Evolutionary conservation across 2,797 vertebrate species (phyloP), one percentile per base, ranked within the genome.

Genomic region (Coluber constrictor): DNA sequence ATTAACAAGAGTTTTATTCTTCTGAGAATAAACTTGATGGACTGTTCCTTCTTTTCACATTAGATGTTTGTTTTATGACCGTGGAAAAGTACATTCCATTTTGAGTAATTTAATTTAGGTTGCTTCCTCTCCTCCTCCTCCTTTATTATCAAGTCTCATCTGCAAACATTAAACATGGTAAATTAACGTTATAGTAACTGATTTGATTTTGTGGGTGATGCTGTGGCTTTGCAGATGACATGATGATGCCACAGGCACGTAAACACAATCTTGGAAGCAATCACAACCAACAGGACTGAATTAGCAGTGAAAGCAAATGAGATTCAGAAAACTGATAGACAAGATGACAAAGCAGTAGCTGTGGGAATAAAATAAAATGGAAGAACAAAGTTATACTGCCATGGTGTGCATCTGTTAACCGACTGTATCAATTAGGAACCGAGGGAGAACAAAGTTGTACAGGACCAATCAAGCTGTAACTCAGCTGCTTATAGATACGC

Each of bases 1-100:
- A 94, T 83, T 91, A 93, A 95, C 74, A 92, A 91, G 3, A 83
- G 74, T 83, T 93, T 32, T 93, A 55, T 93, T 88, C 23, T 87
- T 92, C 90, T 79, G n/a, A 61, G 59, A 87, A 87, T n/a, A 13
- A 87, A 60, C 86, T 32, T 79, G 59, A 54, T 37, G 47, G 90
- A 27, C 89, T 89, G 29, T 59, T 66, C 55, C n/a, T 90, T 18
- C 3, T 79, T 83, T 56, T 79, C 12, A 55, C 89, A 56, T 74
- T 59, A 47, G 54, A 59, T 55, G 3, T 25, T 66, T 20, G 7
- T 70, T 92, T 70, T 32, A 56, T 66, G 51, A 88, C 2, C 57
- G 37, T 59, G 87, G 86, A 47, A 59, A 88, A 88, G 37, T 88
- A 7, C 61, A 27, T 56, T n/a, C 25, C 54, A 74, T 59, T 88